phyloP scores from a whole-genome alignment of 1,140 invertebrate species.

The Ylistrum balloti region DNA sequence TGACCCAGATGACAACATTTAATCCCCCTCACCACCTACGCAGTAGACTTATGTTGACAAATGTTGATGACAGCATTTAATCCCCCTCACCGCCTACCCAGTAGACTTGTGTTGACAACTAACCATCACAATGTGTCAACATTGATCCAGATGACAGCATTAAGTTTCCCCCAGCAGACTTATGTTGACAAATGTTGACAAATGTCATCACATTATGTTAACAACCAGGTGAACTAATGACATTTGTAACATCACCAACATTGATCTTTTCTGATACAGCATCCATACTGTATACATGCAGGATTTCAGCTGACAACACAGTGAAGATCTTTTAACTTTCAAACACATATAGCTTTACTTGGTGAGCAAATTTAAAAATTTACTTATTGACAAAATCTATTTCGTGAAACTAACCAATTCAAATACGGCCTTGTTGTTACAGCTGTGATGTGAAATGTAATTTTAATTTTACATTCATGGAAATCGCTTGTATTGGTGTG shows the following conservation, averaged over 20 bases:
- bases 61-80: too few species aligned
- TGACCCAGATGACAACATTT: too few species aligned
- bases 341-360: background rate
- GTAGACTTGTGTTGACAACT: too few species aligned
- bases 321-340: background rate
- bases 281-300: background rate
- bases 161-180: too few species aligned
- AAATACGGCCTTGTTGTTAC: background rate
- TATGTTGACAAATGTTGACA: background rate
- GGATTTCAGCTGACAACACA: background rate
- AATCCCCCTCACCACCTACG: too few species aligned
- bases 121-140: too few species aligned
- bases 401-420: background rate
- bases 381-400: background rate
- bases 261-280: background rate
- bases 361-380: background rate
- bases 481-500: background rate
- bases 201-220: background rate
- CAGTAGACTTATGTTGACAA: too few species aligned
- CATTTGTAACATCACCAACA: background rate
- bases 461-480: constrained; percentile 20
- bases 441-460: background rate
- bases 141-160: too few species aligned
- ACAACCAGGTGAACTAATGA: background rate
- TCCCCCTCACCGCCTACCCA: too few species aligned